phyloP scores from a whole-genome alignment of 1,140 invertebrate species.

The Hycleus cichorii region DNA sequence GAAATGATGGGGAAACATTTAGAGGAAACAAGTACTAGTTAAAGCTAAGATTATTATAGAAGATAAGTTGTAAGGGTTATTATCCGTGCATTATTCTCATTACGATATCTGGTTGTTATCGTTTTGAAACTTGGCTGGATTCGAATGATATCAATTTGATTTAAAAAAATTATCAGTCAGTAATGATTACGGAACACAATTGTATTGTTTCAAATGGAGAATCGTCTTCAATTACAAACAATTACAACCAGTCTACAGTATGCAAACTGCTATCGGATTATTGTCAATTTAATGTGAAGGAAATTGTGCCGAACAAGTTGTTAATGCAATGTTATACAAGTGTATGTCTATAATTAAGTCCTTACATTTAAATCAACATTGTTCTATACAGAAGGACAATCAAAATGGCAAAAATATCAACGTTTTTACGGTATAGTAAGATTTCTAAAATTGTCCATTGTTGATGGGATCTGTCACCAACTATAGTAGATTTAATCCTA shows the following conservation, averaged over 20 bases:
- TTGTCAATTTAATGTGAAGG: constrained; percentile 12
- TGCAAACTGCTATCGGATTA: constrained; percentile 9
- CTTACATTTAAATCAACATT: constrained; percentile 7
- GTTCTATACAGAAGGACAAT: neutral
- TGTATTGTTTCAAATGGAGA: too few species aligned
- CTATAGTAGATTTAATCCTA: constrained; percentile 14
- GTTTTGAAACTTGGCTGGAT: constrained; percentile 3
- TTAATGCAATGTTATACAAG: constrained; percentile 2
- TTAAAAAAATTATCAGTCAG: too few species aligned
- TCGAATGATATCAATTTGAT: too few species aligned
- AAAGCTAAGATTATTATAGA: constrained; percentile 6
- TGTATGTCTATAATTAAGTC: constrained; percentile 13
- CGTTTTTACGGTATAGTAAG: neutral
- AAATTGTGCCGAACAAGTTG: constrained; percentile 11
- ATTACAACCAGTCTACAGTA: neutral
- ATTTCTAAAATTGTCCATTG: constrained; percentile 18
- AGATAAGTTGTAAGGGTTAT: constrained; percentile 4
- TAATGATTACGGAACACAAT: too few species aligned
- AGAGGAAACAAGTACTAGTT: constrained; percentile 7
- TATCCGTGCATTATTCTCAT: constrained; percentile 12
- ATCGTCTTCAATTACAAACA: too few species aligned
- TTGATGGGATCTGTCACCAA: constrained; percentile 16
- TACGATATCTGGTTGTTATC: constrained; percentile 12
- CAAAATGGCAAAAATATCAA: too few species aligned
- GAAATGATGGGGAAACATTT: constrained; percentile 8